These are phyloP conservation scores for Ploceus nigricollis DNA, from an alignment of 2,113 vertebrate species.

Conservation along the genomic window DNA sequence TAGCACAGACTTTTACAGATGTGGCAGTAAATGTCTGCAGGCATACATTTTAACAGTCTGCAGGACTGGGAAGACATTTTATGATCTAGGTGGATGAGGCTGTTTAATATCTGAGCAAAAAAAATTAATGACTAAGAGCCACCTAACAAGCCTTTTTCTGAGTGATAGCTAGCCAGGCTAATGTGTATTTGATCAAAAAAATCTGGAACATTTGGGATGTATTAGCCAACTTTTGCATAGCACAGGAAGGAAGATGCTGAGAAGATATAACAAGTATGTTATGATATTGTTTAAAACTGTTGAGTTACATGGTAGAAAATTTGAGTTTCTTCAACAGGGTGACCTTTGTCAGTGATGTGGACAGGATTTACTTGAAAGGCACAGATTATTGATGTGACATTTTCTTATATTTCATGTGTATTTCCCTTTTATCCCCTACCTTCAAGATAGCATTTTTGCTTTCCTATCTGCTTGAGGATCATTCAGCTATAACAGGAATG, in stretches of 20 bases:
- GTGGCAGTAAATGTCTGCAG: constrained; percentile 14
- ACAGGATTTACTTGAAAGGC: background rate
- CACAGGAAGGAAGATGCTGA: background rate
- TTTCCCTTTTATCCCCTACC: background rate
- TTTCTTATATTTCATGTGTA: background rate
- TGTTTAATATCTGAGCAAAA: constrained; percentile 26
- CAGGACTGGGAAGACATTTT: constrained; percentile 21
- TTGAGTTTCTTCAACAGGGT: background rate
- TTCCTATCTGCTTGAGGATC: background rate
- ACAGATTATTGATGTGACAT: background rate
- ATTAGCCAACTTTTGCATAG: constrained; percentile 11
- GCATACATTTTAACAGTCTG: background rate
- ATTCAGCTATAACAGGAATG: background rate
- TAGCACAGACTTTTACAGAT: background rate
- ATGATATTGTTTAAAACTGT: background rate
- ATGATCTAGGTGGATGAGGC: background rate
- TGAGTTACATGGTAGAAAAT: background rate
- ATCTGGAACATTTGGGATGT: background rate
- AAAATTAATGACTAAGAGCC: background rate
- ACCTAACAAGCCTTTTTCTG: background rate
- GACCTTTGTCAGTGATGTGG: background rate
- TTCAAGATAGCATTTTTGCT: background rate
- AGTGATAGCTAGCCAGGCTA: constrained; percentile 27
- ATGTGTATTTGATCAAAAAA: constrained; percentile 6
- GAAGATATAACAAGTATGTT: background rate